These are phyloP conservation scores for Eretmochelys imbricata DNA, from an alignment of 2,113 vertebrate genomes.

Conservation along the genomic window DNA sequence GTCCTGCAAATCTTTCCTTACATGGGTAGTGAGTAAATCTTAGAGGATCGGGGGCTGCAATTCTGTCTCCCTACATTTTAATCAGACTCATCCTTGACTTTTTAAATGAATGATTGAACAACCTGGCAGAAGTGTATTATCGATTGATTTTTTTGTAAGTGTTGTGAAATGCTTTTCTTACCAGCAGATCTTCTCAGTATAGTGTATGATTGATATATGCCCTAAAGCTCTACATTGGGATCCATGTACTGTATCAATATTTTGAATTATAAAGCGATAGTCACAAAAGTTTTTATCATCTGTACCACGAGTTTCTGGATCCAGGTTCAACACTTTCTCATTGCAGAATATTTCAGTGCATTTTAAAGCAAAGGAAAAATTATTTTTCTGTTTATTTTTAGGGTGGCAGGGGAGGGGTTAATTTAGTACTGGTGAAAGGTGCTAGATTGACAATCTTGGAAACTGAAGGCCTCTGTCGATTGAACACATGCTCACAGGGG, in stretches of 20 bases:
- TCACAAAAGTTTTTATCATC: background rate
- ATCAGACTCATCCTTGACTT: background rate
- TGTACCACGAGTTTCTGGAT: background rate
- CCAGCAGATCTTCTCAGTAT: background rate
- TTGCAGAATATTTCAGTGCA: background rate
- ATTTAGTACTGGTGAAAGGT: background rate
- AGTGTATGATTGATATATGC: background rate
- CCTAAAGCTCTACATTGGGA: background rate
- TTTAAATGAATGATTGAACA: background rate
- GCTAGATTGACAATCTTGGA: background rate
- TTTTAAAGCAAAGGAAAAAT: background rate
- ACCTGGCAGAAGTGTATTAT: background rate
- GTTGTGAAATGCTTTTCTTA: background rate
- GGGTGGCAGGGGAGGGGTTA: background rate
- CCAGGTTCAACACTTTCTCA: background rate
- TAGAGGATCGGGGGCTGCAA: background rate
- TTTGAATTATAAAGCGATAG: background rate
- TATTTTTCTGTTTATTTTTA: background rate
- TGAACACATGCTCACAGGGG: accelerated
- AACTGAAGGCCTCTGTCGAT: accelerated
- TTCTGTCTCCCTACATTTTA: background rate
- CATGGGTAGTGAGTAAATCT: background rate
- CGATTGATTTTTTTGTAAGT: background rate
- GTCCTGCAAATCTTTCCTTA: background rate
- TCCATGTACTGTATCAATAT: background rate